Conservation (phyloP, 1,140 invertebrate species). For the Heliconius nattereri region DNA sequence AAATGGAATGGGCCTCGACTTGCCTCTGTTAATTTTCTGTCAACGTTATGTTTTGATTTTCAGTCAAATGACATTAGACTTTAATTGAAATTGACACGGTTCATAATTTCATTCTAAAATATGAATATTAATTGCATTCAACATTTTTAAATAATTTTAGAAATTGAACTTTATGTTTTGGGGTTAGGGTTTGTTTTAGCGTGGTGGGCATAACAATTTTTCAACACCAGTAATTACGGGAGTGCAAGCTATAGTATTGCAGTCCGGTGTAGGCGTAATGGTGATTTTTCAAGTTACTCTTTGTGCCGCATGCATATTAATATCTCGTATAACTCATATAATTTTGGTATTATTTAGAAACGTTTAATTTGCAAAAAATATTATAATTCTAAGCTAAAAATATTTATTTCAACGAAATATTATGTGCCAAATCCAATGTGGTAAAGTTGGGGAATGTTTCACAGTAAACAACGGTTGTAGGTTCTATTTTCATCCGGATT, state of each 20-base stretch:
- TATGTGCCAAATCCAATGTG: too few relatives aligned
- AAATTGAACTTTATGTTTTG: not conserved
- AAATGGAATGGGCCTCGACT: too few relatives aligned
- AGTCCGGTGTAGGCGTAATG: conserved; percentile 33
- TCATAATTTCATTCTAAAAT: conserved; percentile 14
- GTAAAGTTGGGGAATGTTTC: too few relatives aligned
- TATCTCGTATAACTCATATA: conserved; percentile 15
- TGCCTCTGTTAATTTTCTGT: too few relatives aligned
- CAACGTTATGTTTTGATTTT: conserved; percentile 50
- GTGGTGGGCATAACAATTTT: conserved; percentile 15
- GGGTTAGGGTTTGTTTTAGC: not conserved
- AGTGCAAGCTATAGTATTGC: conserved; percentile 33
- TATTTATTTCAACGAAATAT: too few relatives aligned
- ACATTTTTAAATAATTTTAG: not conserved
- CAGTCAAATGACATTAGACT: conserved; percentile 20
- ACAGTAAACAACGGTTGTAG: too few relatives aligned
- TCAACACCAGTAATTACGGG: conserved; percentile 35
- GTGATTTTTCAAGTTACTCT: conserved; percentile 34
- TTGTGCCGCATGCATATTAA: conserved; percentile 35
- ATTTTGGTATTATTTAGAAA: not conserved
- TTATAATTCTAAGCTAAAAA: too few relatives aligned
- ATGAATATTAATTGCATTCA: conserved; percentile 9
- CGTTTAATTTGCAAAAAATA: not conserved
- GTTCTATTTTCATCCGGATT: too few relatives aligned
- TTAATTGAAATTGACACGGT: conserved; percentile 12